Base-by-base conservation (phyloP, 2,113 vertebrate species). In the Melanerpes aurifrons region DNA sequence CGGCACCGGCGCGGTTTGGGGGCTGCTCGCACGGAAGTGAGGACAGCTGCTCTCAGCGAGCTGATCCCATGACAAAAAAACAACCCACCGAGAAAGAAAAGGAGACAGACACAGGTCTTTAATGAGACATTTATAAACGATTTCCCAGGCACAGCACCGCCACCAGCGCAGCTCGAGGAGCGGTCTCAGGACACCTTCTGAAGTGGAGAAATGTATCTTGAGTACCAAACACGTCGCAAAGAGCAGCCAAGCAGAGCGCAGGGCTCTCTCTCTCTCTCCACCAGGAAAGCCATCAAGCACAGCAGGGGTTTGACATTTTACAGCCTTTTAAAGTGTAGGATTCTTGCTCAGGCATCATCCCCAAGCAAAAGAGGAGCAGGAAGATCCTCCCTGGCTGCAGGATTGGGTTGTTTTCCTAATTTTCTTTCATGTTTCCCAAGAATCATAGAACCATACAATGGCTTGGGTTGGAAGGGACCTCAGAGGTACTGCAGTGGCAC, bases 21-120 rank as follows among this genome's bases (percentile, higher is more conserved):
- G 87, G 85, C 79, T 71, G 89, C 78, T 80, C 6, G 13, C 61
- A 68, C 43, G 56, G 82, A 92, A 92, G 82, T 13, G 76, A 75
- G 37, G 85, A 96, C 93, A 96, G 94, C 95, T 96, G 94, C 93
- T 93, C 90, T 82, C 91, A 88, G 69, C 10, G 88, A 95, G 92
- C 91, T 86, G 90, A 96, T 91, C 95, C 70, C 3, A 64, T 59
- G 85, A 82, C 87, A 94, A 82, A 92, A 71, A 40, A 40, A 40
- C 9, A 40, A 40, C 37, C 8, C 37, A 35, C 40, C 40, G 40
- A 88, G 73, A 91, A 74, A 95, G 86, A 86, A 90, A 93, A 94
- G 87, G 87, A 93, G 94, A 89, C 94, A 94, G 85, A 81, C 82
- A 75, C 56, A 74, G 80, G 82, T 78, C 90, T 91, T 84, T 94